Base-by-base conservation (phyloP, 2,888 invertebrate genomes). In the Gortyna flavago region DNA sequence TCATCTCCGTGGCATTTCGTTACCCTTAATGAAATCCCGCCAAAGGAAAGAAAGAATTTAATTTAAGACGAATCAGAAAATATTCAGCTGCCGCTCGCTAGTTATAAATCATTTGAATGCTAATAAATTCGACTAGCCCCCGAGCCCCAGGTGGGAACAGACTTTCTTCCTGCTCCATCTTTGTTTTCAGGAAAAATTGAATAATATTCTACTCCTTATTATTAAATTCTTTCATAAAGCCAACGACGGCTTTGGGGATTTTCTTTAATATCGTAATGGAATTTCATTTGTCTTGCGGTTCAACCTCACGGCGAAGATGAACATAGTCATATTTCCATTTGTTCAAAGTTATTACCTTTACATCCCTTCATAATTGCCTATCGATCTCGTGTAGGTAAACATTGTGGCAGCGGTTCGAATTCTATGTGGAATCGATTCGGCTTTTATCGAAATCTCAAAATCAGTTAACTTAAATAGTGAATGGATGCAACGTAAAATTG, bases 41-140 rank as follows among this genome's bases (percentile, higher is more conserved):
- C 95, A 96, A 96, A 96, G 95, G 95, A 95, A 96, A 95, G 95
- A 96, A 96, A 96, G 95, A 96, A 96, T 96, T 96, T 96, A 96
- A 96, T 96, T 96, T 96, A 95, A 95, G 95, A 93, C 93, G 96
- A 96, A 96, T 96, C 96, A 95, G 95, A 96, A 96, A 95, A 96
- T 96, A 95, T 96, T 96, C 96, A 96, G 95, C 95, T 95, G 95
- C 95, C 95, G 93, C 94, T 94, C 92, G 95, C 96, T 96, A 96
- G 96, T 96, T 96, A 96, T 96, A 96, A 96, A 96, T 96, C 96
- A 96, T 96, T 96, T 96, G 96, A 96, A 96, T 96, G 96, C 96
- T 96, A 96, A 96, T 96, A 96, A 96, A 96, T 96, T 96, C 96
- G 94, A 95, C 95, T 95, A 93, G 94, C 92, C 94, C 91, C 90